These are phyloP conservation scores for Prietella phreatophila DNA, from an alignment of 2,113 vertebrate species.

Conservation along the genomic window DNA sequence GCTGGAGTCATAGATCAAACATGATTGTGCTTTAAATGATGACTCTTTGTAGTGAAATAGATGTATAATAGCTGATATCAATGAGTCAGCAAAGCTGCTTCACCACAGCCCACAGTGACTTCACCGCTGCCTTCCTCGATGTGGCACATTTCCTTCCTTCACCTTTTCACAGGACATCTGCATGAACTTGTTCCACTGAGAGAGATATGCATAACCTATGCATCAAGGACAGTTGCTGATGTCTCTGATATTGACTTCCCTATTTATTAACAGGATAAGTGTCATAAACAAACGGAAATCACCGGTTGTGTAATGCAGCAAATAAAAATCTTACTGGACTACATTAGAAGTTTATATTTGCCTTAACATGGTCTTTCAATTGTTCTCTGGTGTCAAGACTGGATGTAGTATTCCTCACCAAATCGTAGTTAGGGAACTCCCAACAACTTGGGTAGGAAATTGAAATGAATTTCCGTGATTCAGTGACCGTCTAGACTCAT, in stretches of 20 bases:
- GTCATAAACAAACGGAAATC: background rate
- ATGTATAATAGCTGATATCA: background rate
- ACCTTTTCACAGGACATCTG: conserved; percentile 28
- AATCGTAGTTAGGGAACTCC: conserved; percentile 12
- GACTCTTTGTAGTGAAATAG: background rate
- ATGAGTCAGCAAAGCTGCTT: conserved; percentile 27
- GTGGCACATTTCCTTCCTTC: conserved; percentile 34
- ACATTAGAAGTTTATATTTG: background rate
- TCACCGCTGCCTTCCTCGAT: conserved; percentile 5
- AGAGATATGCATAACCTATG: background rate
- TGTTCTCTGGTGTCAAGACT: conserved; percentile 10
- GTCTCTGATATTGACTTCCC: conserved; percentile 2
- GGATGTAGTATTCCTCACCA: conserved; percentile 30
- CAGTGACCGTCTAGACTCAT: conserved; percentile 9
- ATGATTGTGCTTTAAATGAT: background rate
- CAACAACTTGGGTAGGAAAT: background rate
- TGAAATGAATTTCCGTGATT: conserved; percentile 1
- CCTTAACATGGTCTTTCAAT: background rate
- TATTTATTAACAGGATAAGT: background rate
- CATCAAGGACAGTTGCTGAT: background rate
- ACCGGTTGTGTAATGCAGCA: background rate
- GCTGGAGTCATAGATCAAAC: background rate
- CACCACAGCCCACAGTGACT: background rate
- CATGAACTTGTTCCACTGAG: conserved; percentile 12
- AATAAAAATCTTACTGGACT: background rate